Evolutionary conservation across 2,888 invertebrate species (phyloP).

Genomic region (Hirtodrosophila alboralis): DNA sequence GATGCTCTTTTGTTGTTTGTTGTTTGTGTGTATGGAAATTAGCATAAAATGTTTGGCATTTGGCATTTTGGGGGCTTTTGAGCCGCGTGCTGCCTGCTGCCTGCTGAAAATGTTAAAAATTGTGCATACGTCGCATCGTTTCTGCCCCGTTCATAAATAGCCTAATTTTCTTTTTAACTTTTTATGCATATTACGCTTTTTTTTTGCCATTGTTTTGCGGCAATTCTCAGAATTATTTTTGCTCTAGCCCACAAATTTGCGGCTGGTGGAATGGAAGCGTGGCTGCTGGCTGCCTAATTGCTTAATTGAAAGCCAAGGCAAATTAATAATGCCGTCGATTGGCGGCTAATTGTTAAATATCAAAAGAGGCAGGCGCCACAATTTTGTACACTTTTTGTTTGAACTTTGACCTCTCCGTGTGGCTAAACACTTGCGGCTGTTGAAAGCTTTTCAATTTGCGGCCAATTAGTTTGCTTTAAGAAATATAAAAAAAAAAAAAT

Average conservation of each 20-base stretch:
- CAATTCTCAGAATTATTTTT: constrained; percentile 8
- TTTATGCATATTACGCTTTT: constrained; percentile 32
- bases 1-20: constrained; percentile 35
- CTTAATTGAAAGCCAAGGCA: constrained; percentile 74
- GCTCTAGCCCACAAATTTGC: constrained; percentile 41
- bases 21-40: constrained; percentile 54
- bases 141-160: constrained; percentile 64
- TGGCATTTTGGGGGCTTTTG: constrained; percentile 56
- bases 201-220: constrained; percentile 28
- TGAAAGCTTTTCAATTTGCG: constrained; percentile 74
- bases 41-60: constrained; percentile 63
- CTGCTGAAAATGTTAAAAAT: constrained; percentile 63
- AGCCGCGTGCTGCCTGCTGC: constrained; percentile 64
- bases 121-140: constrained; percentile 54
- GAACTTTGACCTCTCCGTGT: constrained; percentile 46
- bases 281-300: constrained; percentile 55
- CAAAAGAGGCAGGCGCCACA: constrained; percentile 49
- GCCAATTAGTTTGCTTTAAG: constrained; percentile 57
- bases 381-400: constrained; percentile 46
- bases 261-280: constrained; percentile 20
- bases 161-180: constrained; percentile 60
- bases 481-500: too few relatives aligned
- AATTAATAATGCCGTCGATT: constrained; percentile 73
- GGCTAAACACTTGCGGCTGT: constrained; percentile 28
- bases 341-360: constrained; percentile 76